These are phyloP conservation scores for Euwallacea fornicatus DNA, from an alignment of 1,140 invertebrate species.

Conservation along the genomic window DNA sequence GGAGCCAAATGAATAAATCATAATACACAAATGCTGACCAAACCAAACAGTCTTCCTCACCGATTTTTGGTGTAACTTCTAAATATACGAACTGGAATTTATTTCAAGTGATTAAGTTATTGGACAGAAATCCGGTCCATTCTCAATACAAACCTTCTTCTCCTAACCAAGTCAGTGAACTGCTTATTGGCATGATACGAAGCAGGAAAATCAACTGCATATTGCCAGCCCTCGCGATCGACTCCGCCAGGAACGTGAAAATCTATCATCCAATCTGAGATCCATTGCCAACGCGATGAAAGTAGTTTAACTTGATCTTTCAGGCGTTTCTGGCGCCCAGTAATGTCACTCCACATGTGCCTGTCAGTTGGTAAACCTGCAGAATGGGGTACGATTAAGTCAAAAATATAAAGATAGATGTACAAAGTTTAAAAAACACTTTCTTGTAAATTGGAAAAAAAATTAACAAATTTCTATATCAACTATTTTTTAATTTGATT, in stretches of 20 bases:
- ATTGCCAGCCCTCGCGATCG: constrained; percentile 91
- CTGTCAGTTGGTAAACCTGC: constrained; percentile 79
- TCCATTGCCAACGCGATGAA: constrained; percentile 88
- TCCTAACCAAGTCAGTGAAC: constrained; percentile 85
- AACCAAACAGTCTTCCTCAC: neutral
- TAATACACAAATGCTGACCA: neutral
- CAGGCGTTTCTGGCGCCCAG: constrained; percentile 77
- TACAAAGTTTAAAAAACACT: no score
- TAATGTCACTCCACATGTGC: constrained; percentile 87
- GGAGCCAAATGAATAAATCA: neutral
- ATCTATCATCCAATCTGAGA: constrained; percentile 88
- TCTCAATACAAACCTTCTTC: constrained; percentile 55
- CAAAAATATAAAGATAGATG: no score
- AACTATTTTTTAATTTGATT: no score
- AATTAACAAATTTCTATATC: no score
- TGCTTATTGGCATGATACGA: constrained; percentile 82
- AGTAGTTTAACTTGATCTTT: constrained; percentile 83
- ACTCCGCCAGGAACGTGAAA: constrained; percentile 86
- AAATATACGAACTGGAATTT: no score
- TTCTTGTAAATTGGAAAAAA: no score
- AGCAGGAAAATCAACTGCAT: constrained; percentile 87
- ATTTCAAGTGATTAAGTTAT: no score
- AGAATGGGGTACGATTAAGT: no score
- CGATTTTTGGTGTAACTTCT: no score
- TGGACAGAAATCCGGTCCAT: neutral